phyloP scores from a whole-genome alignment of 2,888 invertebrate genomes.

The Digitonthophagus gazella region DNA sequence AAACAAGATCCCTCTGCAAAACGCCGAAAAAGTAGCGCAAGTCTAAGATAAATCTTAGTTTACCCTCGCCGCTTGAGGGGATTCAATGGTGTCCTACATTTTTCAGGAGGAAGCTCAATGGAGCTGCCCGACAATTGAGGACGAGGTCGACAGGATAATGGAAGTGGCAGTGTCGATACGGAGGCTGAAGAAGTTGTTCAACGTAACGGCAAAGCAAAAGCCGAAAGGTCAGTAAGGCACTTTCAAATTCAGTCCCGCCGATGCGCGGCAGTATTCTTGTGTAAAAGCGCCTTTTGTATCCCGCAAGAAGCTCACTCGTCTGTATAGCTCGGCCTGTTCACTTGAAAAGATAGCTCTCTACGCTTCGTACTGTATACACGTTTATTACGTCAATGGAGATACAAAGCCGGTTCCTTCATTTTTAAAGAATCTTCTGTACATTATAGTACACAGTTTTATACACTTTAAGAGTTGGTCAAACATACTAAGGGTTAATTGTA shows the following conservation, averaged over 20 bases:
- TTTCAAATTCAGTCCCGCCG: not conserved
- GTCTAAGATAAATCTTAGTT: not conserved
- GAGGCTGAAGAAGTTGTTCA: conserved; percentile 47
- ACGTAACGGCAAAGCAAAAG: conserved; percentile 43
- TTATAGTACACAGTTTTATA: too few relatives aligned
- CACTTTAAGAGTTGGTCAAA: too few relatives aligned
- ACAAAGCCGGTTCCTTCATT: too few relatives aligned
- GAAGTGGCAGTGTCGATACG: conserved; percentile 44
- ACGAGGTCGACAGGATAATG: conserved; percentile 40
- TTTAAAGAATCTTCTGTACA: too few relatives aligned
- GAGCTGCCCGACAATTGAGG: conserved; percentile 41
- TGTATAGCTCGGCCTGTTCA: not conserved
- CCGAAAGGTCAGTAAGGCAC: conserved; percentile 41
- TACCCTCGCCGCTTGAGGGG: not conserved
- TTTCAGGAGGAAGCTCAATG: conserved; percentile 37
- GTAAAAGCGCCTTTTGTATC: not conserved
- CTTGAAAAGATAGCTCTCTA: not conserved
- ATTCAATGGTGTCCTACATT: conserved; percentile 3
- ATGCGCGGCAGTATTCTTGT: conserved; percentile 1
- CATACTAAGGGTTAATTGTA: not conserved
- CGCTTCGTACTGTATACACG: not conserved
- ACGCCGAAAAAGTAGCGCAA: not conserved
- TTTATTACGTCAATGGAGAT: not conserved
- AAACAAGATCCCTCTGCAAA: not conserved
- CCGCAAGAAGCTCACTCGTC: not conserved